These are phyloP conservation scores for Semotilus atromaculatus DNA, from an alignment of 2,797 vertebrate genomes.

Conservation along the genomic window DNA sequence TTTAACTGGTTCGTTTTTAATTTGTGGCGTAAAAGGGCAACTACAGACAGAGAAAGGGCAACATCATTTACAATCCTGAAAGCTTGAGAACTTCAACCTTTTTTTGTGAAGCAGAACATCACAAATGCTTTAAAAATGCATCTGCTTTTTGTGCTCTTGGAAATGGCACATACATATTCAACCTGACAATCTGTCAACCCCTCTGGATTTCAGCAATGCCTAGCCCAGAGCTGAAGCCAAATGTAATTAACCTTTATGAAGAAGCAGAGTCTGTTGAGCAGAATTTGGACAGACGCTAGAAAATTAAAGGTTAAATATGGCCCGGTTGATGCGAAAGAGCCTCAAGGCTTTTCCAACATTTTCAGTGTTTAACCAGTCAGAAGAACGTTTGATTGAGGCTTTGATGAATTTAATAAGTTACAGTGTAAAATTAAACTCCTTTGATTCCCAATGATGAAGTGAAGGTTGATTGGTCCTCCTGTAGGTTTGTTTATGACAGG, in stretches of 20 bases:
- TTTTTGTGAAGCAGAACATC: conserved; percentile 19
- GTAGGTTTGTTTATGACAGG: conserved; percentile 3
- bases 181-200: conserved; percentile 48
- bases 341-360: conserved; percentile 24
- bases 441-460: conserved; percentile 10
- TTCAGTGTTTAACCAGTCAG: conserved; percentile 24
- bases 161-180: conserved; percentile 56
- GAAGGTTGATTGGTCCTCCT: background rate
- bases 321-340: conserved; percentile 36
- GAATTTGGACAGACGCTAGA: conserved; percentile 44
- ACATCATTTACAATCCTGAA: background rate
- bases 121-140: conserved; percentile 23
- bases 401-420: conserved; percentile 26
- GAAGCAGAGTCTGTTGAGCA: conserved; percentile 53
- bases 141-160: conserved; percentile 24
- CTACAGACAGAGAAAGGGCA: conserved; percentile 13
- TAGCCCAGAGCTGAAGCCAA: conserved; percentile 57
- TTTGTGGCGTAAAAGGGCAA: conserved; percentile 1
- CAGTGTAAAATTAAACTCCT: conserved; percentile 10
- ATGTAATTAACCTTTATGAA: conserved; percentile 65
- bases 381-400: conserved; percentile 33
- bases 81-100: conserved; percentile 13
- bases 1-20: background rate
- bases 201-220: conserved; percentile 39
- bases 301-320: conserved; percentile 53